Evolutionary conservation across 2,888 invertebrate genomes (phyloP).

Genomic region (Tromatobia lineatoria): DNA sequence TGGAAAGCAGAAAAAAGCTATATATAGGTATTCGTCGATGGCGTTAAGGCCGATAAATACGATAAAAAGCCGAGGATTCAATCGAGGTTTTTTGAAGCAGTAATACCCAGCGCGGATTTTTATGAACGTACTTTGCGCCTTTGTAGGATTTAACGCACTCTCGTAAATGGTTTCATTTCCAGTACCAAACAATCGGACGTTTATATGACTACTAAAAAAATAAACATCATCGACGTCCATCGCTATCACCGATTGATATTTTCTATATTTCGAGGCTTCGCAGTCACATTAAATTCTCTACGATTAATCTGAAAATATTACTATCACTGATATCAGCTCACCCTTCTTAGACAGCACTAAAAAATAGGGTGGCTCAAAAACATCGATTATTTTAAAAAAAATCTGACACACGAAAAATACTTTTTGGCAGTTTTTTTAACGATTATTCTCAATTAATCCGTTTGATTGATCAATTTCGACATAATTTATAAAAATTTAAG

Average conservation of each 20-base stretch:
- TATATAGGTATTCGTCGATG: slow-evolving; percentile 11
- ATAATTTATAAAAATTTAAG: too few relatives aligned
- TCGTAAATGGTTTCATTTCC: slow-evolving; percentile 18
- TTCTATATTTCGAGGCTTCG: neutral
- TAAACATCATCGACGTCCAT: neutral
- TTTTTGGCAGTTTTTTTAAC: too few relatives aligned
- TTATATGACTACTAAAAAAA: neutral
- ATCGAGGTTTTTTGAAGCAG: slow-evolving; percentile 27
- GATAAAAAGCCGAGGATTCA: slow-evolving; percentile 41
- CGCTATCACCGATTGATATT: neutral
- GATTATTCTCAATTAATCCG: too few relatives aligned
- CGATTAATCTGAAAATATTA: slow-evolving; percentile 5
- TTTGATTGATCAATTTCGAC: too few relatives aligned
- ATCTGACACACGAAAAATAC: too few relatives aligned
- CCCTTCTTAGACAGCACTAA: too few relatives aligned
- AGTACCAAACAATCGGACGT: neutral
- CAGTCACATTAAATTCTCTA: slow-evolving; percentile 12
- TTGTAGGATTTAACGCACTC: slow-evolving; percentile 13
- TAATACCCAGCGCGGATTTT: slow-evolving; percentile 10
- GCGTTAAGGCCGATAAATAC: neutral
- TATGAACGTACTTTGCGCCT: slow-evolving; percentile 37
- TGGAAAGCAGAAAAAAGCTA: slow-evolving; percentile 38
- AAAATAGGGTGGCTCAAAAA: too few relatives aligned
- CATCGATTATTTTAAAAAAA: too few relatives aligned
- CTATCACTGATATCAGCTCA: too few relatives aligned